A percentile compares a stretch with the other conserved stretches of the same genome.
Evolutionary conservation across 2,888 invertebrate genomes (phyloP).

Genomic region (Molorchus minor): DNA sequence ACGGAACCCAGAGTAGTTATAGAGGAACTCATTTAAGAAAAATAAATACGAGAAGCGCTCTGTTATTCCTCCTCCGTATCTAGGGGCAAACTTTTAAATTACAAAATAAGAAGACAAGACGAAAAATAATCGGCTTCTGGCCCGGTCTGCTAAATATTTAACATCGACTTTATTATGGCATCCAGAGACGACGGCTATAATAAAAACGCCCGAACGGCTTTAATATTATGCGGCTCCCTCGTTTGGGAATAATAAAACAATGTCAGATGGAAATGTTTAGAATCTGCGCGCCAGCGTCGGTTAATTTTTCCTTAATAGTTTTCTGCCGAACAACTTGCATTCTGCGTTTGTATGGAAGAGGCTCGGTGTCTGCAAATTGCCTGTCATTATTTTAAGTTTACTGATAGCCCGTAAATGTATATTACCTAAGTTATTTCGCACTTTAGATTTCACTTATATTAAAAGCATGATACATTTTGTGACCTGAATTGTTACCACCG

Average conservation of each 20-base stretch:
- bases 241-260: slow-evolving; percentile 52
- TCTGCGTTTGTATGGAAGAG: too few relatives aligned
- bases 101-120: slow-evolving; percentile 54
- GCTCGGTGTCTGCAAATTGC: too few relatives aligned
- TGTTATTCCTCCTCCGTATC: slow-evolving; percentile 42
- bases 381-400: too few relatives aligned
- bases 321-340: too few relatives aligned
- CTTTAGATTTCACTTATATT: too few relatives aligned
- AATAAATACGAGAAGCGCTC: slow-evolving; percentile 52
- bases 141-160: slow-evolving; percentile 56
- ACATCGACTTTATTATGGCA: slow-evolving; percentile 56
- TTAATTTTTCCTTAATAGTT: slow-evolving; percentile 44
- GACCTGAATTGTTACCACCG: too few relatives aligned
- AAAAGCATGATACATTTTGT: too few relatives aligned
- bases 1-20: too few relatives aligned
- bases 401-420: too few relatives aligned
- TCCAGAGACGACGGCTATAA: slow-evolving; percentile 38
- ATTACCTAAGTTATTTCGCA: too few relatives aligned
- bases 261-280: slow-evolving; percentile 49
- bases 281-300: slow-evolving; percentile 34
- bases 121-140: slow-evolving; percentile 51
- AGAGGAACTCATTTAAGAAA: slow-evolving; percentile 49
- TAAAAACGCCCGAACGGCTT: slow-evolving; percentile 46
- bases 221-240: slow-evolving; percentile 51
- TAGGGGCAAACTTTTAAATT: slow-evolving; percentile 58